phyloP scores from a whole-genome alignment of 2,797 vertebrate species.

The Sebastes goodei region DNA sequence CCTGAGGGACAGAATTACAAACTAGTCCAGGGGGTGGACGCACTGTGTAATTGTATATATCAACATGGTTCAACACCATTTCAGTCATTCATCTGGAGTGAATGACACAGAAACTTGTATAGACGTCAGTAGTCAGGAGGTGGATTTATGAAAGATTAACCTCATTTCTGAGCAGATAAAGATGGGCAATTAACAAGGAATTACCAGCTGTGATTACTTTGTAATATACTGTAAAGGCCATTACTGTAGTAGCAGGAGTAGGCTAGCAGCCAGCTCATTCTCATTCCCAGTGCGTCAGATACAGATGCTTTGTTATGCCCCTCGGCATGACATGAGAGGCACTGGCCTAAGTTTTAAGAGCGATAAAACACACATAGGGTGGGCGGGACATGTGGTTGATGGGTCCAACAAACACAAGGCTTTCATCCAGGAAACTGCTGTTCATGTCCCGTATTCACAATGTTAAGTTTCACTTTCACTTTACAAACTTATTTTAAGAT shows the following conservation, averaged over 20 bases:
- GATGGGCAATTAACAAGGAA: neutral
- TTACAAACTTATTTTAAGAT: too few species aligned
- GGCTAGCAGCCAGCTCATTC: neutral
- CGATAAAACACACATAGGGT: too few species aligned
- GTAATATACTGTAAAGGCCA: neutral
- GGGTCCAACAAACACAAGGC: too few species aligned
- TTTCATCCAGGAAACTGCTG: too few species aligned
- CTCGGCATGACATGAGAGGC: too few species aligned
- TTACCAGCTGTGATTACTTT: neutral
- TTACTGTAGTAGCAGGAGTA: neutral
- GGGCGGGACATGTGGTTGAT: too few species aligned
- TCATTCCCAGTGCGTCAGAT: too few species aligned
- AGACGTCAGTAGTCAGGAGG: neutral
- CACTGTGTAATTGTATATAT: conserved; percentile 30
- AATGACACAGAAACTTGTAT: neutral
- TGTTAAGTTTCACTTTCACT: too few species aligned
- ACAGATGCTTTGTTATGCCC: too few species aligned
- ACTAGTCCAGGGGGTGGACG: neutral
- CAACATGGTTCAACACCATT: conserved; percentile 10
- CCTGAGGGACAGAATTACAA: conserved; percentile 39
- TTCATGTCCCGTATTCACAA: too few species aligned
- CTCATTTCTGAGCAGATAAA: neutral
- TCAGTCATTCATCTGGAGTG: conserved; percentile 7
- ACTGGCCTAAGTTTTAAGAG: too few species aligned
- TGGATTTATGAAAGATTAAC: neutral